A percentile compares a stretch with the other conserved stretches of the same genome.
These are phyloP conservation scores for Caenorhabditis sp. DNA, from an alignment of 2,888 invertebrate genomes.

Conservation along the genomic window DNA sequence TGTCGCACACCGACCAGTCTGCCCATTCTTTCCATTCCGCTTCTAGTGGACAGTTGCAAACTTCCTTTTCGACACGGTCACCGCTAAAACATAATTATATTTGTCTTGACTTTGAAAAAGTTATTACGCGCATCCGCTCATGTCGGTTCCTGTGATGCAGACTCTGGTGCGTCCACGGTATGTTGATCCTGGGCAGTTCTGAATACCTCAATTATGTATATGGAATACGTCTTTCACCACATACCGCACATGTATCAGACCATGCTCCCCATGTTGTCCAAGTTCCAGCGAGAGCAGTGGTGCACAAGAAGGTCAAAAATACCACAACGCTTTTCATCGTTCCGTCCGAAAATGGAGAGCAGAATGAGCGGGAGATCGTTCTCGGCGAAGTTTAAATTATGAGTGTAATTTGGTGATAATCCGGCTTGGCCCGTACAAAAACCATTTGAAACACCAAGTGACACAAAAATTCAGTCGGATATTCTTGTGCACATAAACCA, in stretches of 20 bases:
- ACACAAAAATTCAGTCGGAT: slow-evolving; percentile 12
- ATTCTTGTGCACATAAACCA: slow-evolving; percentile 13
- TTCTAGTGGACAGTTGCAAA: slow-evolving; percentile 48
- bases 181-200: slow-evolving; percentile 55
- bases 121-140: slow-evolving; percentile 55
- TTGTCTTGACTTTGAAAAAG: not conserved
- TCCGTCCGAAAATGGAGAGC: not conserved
- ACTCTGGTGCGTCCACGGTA: slow-evolving; percentile 65
- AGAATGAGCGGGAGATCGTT: not conserved
- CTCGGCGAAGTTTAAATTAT: slow-evolving; percentile 44
- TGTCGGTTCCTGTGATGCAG: slow-evolving; percentile 52
- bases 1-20: slow-evolving; percentile 41
- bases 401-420: slow-evolving; percentile 35
- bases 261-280: slow-evolving; percentile 60
- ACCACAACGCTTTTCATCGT: slow-evolving; percentile 48
- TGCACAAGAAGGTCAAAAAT: slow-evolving; percentile 37
- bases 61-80: slow-evolving; percentile 43
- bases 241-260: slow-evolving; percentile 57
- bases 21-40: slow-evolving; percentile 51
- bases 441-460: slow-evolving; percentile 27
- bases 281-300: slow-evolving; percentile 48
- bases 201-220: not conserved
- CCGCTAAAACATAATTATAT: slow-evolving; percentile 24
- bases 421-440: slow-evolving; percentile 50
- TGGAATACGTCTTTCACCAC: not conserved